Evolutionary conservation across 2,113 vertebrate species (phyloP).

Genomic region (Malaclemys terrapin): DNA sequence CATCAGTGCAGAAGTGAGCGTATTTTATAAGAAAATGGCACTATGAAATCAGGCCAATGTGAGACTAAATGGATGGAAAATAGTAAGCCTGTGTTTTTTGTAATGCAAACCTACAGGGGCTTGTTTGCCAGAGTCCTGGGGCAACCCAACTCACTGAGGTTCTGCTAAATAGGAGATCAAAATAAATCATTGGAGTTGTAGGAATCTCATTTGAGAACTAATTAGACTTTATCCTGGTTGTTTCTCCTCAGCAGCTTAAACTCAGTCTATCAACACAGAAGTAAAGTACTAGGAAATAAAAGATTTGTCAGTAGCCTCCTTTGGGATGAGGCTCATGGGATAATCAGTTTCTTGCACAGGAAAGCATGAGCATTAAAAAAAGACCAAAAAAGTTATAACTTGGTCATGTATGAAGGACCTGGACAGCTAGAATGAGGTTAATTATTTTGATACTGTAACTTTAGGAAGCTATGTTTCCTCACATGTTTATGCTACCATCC

Average conservation of each 20-base stretch:
- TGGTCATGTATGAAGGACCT: constrained; percentile 36
- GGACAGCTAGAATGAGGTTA: constrained; percentile 38
- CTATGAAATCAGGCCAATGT: constrained; percentile 32
- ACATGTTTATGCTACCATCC: not conserved
- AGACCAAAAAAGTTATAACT: constrained; percentile 18
- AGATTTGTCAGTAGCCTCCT: constrained; percentile 19
- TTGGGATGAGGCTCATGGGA: not conserved
- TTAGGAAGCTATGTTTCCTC: constrained; percentile 7
- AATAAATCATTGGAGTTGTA: constrained; percentile 26
- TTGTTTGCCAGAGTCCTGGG: constrained; percentile 45
- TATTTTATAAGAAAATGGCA: not conserved
- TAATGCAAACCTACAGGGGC: constrained; percentile 6
- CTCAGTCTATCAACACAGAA: constrained; percentile 18
- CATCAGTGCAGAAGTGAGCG: constrained; percentile 7
- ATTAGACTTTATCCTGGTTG: constrained; percentile 42
- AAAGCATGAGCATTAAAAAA: not conserved
- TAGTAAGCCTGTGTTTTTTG: not conserved
- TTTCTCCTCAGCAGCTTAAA: constrained; percentile 41
- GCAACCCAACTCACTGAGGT: constrained; percentile 36
- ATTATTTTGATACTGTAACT: constrained; percentile 15
- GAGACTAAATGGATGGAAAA: constrained; percentile 29
- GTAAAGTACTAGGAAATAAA: constrained; percentile 7
- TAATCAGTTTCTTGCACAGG: not conserved
- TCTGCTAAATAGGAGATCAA: not conserved
- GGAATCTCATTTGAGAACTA: constrained; percentile 47